Percentiles rank a stretch among this genome's conserved stretches.
These are phyloP conservation scores for Sipha maydis DNA, from an alignment of 2,888 invertebrate species.

Conservation along the genomic window DNA sequence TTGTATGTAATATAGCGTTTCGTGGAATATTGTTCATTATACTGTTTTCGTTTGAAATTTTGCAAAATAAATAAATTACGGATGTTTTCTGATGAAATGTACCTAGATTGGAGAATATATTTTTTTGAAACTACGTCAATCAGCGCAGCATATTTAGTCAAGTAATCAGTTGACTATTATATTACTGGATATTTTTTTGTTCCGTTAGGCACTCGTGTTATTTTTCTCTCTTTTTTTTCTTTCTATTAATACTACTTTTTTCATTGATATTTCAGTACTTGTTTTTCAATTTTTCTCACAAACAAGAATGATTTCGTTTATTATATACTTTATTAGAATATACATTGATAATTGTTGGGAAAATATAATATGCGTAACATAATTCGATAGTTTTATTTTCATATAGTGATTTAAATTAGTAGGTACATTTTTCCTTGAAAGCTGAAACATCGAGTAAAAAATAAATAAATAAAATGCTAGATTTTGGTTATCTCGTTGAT, in stretches of 20 bases:
- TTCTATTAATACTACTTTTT: background rate
- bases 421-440: too few relatives aligned
- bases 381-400: too few relatives aligned
- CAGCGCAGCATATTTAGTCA: background rate
- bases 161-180: background rate
- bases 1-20: background rate
- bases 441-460: too few relatives aligned
- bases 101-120: background rate
- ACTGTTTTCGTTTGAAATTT: background rate
- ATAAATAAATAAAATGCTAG: too few relatives aligned
- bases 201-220: background rate
- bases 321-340: too few relatives aligned
- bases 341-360: too few relatives aligned
- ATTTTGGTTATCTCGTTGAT: too few relatives aligned
- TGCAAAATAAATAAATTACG: background rate
- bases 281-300: background rate
- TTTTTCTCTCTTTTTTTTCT: background rate
- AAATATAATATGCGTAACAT: too few relatives aligned
- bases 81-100: background rate
- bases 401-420: too few relatives aligned
- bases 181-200: background rate
- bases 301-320: background rate
- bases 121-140: background rate
- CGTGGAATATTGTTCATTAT: background rate
- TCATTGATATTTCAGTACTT: background rate